Evolutionary conservation across 2,113 vertebrate genomes (phyloP).

Genomic region (Sinocyclocheilus rhinocerous): DNA sequence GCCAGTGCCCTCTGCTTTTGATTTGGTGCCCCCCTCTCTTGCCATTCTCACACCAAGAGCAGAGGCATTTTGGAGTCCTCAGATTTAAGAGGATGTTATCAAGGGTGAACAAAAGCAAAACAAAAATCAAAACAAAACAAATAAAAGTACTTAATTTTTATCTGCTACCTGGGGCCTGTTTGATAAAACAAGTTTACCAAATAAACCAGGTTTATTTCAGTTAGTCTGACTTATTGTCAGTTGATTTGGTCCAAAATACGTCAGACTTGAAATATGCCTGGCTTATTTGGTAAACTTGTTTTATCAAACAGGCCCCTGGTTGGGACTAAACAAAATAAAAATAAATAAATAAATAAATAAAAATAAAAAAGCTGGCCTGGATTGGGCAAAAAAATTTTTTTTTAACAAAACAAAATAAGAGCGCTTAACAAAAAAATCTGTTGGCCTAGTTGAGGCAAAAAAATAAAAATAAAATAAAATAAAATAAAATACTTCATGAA

Average conservation of each 20-base stretch:
- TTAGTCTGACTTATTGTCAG: no score
- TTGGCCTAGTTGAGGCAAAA: neutral
- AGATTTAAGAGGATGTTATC: neutral
- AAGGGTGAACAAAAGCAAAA: neutral
- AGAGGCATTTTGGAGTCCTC: neutral
- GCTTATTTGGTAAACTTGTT: no score
- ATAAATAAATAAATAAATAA: neutral
- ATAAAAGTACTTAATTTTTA: neutral
- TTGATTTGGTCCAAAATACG: no score
- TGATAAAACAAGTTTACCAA: no score
- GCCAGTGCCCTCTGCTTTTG: conserved; percentile 57
- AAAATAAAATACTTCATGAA: neutral
- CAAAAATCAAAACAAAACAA: neutral
- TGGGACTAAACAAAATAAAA: neutral
- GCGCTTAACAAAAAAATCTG: neutral
- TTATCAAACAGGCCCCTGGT: neutral
- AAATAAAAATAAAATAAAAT: neutral
- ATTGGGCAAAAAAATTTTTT: neutral
- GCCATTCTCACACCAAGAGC: conserved; percentile 12
- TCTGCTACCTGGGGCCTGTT: neutral
- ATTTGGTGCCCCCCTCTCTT: conserved; percentile 55
- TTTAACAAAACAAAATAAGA: neutral
- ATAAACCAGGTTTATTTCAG: no score
- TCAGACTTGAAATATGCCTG: no score
- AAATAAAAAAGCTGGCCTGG: neutral